phyloP scores from a whole-genome alignment of 1,140 invertebrate genomes.

The Oncopeltus fasciatus region DNA sequence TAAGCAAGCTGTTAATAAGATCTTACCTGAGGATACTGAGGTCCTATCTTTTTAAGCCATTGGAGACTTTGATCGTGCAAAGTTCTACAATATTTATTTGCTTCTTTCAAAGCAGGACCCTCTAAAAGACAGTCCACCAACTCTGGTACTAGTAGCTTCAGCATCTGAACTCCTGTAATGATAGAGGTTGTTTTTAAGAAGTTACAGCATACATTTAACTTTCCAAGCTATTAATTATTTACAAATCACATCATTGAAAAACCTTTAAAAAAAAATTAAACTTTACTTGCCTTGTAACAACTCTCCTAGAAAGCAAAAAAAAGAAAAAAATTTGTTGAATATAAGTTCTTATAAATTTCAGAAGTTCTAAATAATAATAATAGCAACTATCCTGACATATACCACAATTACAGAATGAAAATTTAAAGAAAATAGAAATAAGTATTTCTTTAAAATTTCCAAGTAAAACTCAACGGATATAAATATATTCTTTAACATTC shows the following conservation, averaged over 20 bases:
- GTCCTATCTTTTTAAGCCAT: constrained; percentile 79
- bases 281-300: constrained; percentile 36
- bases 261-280: too few relatives aligned
- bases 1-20: too few relatives aligned
- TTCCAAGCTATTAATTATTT: neutral
- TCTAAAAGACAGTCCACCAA: constrained; percentile 72
- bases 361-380: too few relatives aligned
- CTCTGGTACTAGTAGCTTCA: constrained; percentile 74
- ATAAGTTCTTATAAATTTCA: too few relatives aligned
- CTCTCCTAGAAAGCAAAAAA: constrained; percentile 34
- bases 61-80: constrained; percentile 77
- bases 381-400: too few relatives aligned
- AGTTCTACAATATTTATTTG: constrained; percentile 44
- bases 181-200: constrained; percentile 24
- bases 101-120: constrained; percentile 41
- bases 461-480: too few relatives aligned
- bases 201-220: neutral
- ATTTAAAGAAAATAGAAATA: too few relatives aligned
- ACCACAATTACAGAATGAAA: too few relatives aligned
- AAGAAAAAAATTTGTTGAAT: too few relatives aligned
- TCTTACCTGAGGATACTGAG: constrained; percentile 71
- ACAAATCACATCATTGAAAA: neutral
- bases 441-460: too few relatives aligned
- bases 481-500: too few relatives aligned
- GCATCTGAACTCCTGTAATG: constrained; percentile 66